Evolutionary conservation across 2,888 invertebrate genomes (phyloP), one percentile per base, ranked within the genome.

Genomic region (Germaria angustata): DNA sequence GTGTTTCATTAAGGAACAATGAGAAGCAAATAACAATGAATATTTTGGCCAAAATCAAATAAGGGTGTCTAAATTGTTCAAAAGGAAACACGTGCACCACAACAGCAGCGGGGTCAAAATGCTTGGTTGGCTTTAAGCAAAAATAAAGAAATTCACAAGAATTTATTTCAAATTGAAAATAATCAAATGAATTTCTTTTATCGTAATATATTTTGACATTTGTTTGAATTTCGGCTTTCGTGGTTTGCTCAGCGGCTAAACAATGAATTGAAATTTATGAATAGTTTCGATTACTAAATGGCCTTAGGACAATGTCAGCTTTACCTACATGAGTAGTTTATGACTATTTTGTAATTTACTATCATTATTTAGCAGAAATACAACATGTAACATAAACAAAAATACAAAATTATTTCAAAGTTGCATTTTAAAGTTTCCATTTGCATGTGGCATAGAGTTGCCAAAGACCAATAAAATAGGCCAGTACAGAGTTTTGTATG

Each of bases 211-310:
- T 80, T 66, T 71, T 76, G 57, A 59, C 61, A 81, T 77, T 77
- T 71, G 41, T 61, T 80, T 75, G 24, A 46, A 63, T 71, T 66
- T 66, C n/a, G 28, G 53, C 9, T 32, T 53, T n/a, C 15, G 13
- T 4, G 28, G 22, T 15, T 80, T 61, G 28, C 57, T 68, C 63
- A 3, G 51, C 44, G 36, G 44, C 65, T 6, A 66, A 66, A 55
- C 71, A 81, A 65, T 65, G 41, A 82, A 75, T 75, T 82, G 59
- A 82, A 79, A 82, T 82, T 82, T 82, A 82, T 82, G 68, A 71
- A 75, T 53, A 79, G 82, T 82, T 82, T 82, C 79, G 82, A 79
- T 82, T 82, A 82, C 82, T 82, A 82, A 82, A 82, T 51, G 51
- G 75, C 82, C 51, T 71, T 36, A 75, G 51, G 82, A 63, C 75